Evolutionary conservation across 2,797 vertebrate species (phyloP).

Genomic region (Manis javanica): DNA sequence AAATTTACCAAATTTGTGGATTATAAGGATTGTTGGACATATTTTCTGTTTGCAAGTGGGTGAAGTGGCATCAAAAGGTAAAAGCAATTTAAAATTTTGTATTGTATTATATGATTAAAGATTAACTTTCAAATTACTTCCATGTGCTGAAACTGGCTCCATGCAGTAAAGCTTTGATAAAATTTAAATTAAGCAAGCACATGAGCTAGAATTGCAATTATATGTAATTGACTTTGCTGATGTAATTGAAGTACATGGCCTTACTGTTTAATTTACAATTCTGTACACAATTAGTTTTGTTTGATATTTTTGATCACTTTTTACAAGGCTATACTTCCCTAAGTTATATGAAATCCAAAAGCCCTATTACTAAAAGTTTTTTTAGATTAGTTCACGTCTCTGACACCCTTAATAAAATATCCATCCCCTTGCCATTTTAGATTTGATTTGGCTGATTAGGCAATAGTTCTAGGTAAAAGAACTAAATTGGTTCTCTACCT

Average conservation of each 20-base stretch:
- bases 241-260: slow-evolving; percentile 48
- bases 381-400: neutral
- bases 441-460: slow-evolving; percentile 22
- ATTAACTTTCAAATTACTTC: slow-evolving; percentile 54
- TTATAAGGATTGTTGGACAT: neutral
- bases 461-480: slow-evolving; percentile 3
- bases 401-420: slow-evolving; percentile 27
- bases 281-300: slow-evolving; percentile 74
- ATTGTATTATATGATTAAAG: slow-evolving; percentile 1
- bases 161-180: slow-evolving; percentile 39
- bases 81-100: neutral
- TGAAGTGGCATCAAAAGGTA: slow-evolving; percentile 26
- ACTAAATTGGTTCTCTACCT: slow-evolving; percentile 39
- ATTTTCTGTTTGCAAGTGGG: slow-evolving; percentile 6
- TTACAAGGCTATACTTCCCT: slow-evolving; percentile 55
- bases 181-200: slow-evolving; percentile 64
- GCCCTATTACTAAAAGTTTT: slow-evolving; percentile 42
- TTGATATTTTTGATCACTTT: slow-evolving; percentile 72
- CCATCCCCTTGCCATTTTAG: neutral
- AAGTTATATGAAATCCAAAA: slow-evolving; percentile 51
- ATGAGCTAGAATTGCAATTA: slow-evolving; percentile 68
- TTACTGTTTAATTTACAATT: slow-evolving; percentile 73
- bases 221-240: slow-evolving; percentile 61
- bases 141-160: slow-evolving; percentile 65
- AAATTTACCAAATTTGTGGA: neutral